These are phyloP conservation scores for Echinarachnius parma DNA, from an alignment of 53 echinoderm and acorn worm species.

Conservation along the genomic window DNA sequence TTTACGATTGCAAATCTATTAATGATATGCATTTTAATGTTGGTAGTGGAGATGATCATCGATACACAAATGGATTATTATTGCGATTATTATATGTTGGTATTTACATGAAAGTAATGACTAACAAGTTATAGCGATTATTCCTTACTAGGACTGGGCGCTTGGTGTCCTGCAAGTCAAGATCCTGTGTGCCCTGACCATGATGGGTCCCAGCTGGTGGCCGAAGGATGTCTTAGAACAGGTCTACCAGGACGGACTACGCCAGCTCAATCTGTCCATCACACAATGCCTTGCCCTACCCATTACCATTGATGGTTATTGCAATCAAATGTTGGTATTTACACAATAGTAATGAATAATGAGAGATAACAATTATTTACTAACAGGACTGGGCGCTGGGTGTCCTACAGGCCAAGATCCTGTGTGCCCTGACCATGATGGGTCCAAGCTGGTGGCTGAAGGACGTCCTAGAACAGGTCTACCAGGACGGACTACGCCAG, in stretches of 20 bases:
- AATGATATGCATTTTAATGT: no score
- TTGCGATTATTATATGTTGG: no score
- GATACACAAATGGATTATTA: no score
- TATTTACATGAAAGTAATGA: no score
- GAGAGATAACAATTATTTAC: no score
- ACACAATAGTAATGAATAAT: no score
- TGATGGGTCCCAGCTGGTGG: constrained; percentile 99
- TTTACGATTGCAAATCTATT: no score
- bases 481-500: constrained; percentile 94
- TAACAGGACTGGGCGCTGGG: constrained; percentile 98
- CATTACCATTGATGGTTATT: no score
- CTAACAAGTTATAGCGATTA: no score
- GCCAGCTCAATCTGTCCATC: constrained; percentile 85
- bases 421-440: constrained; percentile 99
- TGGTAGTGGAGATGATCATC: no score
- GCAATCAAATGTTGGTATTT: no score
- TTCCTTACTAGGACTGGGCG: constrained; percentile 83
- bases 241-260: constrained; percentile 96
- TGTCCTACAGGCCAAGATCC: constrained; percentile 92
- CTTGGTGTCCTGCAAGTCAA: constrained; percentile 94
- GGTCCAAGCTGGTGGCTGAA: constrained; percentile 99
- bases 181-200: constrained; percentile 96
- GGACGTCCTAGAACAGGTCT: constrained; percentile 91
- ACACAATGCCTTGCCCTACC: constrained; percentile 74
- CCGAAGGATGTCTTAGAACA: constrained; percentile 90